Evolutionary conservation across 1,140 invertebrate species (phyloP).

Genomic region (Cotesia chilonis): DNA sequence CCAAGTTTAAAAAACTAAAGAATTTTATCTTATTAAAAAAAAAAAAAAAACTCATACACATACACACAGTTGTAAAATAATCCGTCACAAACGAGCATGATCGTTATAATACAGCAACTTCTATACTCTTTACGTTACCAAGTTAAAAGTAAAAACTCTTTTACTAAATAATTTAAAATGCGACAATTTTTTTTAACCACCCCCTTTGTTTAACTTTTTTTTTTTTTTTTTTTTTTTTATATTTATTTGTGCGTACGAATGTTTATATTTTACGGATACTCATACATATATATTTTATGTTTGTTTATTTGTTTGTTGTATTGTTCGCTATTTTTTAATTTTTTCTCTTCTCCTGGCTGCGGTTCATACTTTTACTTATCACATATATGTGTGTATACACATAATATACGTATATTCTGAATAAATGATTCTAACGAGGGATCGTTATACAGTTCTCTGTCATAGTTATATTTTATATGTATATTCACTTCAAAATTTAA

Average conservation of each 20-base stretch:
- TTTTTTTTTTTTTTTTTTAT: too few species aligned
- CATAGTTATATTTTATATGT: background rate
- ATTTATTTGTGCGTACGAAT: background rate
- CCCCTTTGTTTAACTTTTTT: background rate
- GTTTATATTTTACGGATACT: background rate
- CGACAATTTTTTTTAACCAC: slow-evolving; percentile 26
- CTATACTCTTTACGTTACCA: slow-evolving; percentile 12
- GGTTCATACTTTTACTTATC: slow-evolving; percentile 5
- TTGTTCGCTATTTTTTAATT: background rate
- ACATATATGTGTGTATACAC: slow-evolving; percentile 11
- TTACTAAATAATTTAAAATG: slow-evolving; percentile 31
- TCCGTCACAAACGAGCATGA: slow-evolving; percentile 23
- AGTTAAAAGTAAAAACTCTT: slow-evolving; percentile 9
- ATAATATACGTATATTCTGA: background rate
- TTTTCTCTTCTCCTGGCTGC: background rate
- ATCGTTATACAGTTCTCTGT: slow-evolving; percentile 20
- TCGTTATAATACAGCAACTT: slow-evolving; percentile 12
- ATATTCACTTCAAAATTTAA: slow-evolving; percentile 6
- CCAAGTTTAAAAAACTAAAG: background rate
- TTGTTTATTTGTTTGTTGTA: slow-evolving; percentile 10
- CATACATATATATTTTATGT: background rate
- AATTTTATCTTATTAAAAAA: slow-evolving; percentile 18
- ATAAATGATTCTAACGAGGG: slow-evolving; percentile 36
- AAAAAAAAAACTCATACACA: background rate
- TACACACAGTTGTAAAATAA: background rate